These are phyloP conservation scores for Julus scandinavius DNA, from an alignment of 2,888 invertebrate genomes.

Conservation along the genomic window DNA sequence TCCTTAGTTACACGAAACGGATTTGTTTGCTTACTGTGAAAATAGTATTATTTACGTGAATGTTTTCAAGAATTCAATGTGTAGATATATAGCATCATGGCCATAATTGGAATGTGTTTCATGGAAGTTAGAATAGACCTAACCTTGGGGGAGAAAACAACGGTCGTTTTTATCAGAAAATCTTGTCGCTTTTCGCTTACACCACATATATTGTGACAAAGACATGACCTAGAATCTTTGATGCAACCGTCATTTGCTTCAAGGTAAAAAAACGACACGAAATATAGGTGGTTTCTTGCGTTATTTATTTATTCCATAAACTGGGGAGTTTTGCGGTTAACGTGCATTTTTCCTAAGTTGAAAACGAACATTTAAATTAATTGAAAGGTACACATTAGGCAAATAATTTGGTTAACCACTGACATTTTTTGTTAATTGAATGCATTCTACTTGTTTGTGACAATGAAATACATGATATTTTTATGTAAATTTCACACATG, in stretches of 20 bases:
- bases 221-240: conserved; percentile 17
- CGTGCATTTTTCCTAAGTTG: not conserved
- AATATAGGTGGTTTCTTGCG: not conserved
- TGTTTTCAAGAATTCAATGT: not conserved
- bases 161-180: not conserved
- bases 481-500: not conserved
- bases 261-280: not conserved
- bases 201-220: not conserved
- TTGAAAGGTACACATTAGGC: not conserved
- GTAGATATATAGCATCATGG: not conserved
- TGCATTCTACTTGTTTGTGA: not conserved
- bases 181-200: not conserved
- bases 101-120: not conserved
- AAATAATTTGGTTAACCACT: not conserved
- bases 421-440: not conserved
- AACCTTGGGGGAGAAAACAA: not conserved
- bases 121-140: not conserved
- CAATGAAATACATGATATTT: not conserved
- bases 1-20: not conserved
- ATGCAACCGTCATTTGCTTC: not conserved
- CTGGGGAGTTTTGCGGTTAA: not conserved
- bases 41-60: no score
- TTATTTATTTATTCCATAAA: not conserved
- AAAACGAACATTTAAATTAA: not conserved
- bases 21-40: not conserved